Evolutionary conservation across 2,797 vertebrate genomes (phyloP).

Genomic region (Sphenodon punctatus): DNA sequence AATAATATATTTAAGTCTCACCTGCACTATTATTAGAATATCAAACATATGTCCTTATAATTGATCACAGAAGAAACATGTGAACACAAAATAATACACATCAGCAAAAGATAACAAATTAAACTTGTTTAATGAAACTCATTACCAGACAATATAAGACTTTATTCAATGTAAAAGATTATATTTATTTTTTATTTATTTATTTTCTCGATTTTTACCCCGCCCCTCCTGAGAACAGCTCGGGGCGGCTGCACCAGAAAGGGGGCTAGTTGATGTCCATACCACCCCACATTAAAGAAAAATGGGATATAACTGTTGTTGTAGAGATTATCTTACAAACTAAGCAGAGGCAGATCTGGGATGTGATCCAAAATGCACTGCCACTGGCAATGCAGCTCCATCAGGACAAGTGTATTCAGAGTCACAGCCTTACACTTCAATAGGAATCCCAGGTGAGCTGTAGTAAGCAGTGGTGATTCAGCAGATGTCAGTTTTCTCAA

Average conservation of each 20-base stretch:
- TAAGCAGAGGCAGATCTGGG: neutral
- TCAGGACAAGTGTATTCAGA: no score
- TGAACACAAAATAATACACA: neutral
- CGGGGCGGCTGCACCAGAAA: no score
- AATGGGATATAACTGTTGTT: neutral
- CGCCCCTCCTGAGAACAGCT: no score
- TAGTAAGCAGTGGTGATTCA: neutral
- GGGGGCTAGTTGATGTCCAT: accelerated
- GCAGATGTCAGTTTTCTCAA: neutral
- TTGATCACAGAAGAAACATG: neutral
- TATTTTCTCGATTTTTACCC: no score
- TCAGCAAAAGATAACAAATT: neutral
- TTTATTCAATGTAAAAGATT: constrained; percentile 6
- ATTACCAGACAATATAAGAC: neutral
- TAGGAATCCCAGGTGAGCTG: neutral
- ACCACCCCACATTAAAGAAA: neutral
- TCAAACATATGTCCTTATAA: neutral
- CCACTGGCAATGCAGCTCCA: no score
- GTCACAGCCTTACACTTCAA: no score
- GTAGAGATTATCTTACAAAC: neutral
- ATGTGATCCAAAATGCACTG: no score
- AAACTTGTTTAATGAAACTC: neutral
- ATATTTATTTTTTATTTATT: no score
- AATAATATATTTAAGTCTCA: accelerated
- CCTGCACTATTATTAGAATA: neutral